phyloP scores from a whole-genome alignment of 1,140 invertebrate genomes.

The Aphidius gifuensis region DNA sequence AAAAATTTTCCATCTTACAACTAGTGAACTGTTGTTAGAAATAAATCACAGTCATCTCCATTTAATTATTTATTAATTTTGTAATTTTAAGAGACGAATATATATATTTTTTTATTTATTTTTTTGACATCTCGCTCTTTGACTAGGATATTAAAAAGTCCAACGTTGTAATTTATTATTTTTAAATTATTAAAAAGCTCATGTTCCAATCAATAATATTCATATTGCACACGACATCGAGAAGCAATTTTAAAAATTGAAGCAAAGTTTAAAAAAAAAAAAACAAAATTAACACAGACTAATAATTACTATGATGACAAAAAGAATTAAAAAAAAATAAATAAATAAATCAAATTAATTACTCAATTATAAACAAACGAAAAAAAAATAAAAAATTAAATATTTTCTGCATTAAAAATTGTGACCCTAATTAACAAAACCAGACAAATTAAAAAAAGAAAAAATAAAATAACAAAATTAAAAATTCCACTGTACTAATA shows the following conservation, averaged over 20 bases:
- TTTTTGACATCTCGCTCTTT: slow-evolving; percentile 15
- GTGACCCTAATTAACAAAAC: slow-evolving; percentile 16
- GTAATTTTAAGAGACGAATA: not conserved
- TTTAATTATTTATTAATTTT: slow-evolving; percentile 9
- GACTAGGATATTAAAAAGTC: slow-evolving; percentile 34
- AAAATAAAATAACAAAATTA: slow-evolving; percentile 8
- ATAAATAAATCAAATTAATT: slow-evolving; percentile 10
- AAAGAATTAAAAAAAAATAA: slow-evolving; percentile 6
- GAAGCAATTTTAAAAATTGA: not conserved
- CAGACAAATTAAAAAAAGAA: slow-evolving; percentile 21
- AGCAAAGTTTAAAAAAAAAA: slow-evolving; percentile 9
- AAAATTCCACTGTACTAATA: slow-evolving; percentile 1
- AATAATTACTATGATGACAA: slow-evolving; percentile 2
- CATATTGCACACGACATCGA: not conserved
- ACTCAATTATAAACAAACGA: not conserved
- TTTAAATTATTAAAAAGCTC: slow-evolving; percentile 34
- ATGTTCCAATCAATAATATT: slow-evolving; percentile 23
- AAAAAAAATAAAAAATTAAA: slow-evolving; percentile 2
- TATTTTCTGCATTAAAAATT: not conserved
- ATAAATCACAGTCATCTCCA: slow-evolving; percentile 40
- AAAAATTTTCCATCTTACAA: slow-evolving; percentile 38
- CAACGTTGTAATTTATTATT: not conserved
- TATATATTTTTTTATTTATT: not conserved
- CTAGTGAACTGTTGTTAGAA: slow-evolving; percentile 35
- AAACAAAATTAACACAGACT: slow-evolving; percentile 16